Conservation (phyloP, 2,113 vertebrate genomes). For the Mobula hypostoma region DNA sequence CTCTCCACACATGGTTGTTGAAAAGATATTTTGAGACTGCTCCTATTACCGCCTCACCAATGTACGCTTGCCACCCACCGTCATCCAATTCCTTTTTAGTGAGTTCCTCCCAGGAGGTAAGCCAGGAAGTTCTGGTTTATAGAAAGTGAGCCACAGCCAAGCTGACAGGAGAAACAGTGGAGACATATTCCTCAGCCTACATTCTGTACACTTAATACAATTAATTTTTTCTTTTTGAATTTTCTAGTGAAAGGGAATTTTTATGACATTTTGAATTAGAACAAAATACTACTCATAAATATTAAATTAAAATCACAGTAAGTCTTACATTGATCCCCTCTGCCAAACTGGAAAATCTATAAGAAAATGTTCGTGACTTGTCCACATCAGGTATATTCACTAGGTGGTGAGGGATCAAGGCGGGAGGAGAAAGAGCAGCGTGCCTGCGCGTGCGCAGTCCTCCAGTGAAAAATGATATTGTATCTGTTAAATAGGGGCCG, state of each 20-base stretch:
- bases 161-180: too few species aligned
- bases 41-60: neutral
- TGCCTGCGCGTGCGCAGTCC: too few species aligned
- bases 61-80: neutral
- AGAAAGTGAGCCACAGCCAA: neutral
- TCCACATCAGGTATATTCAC: too few species aligned
- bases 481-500: too few species aligned
- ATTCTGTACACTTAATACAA: neutral
- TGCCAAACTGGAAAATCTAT: neutral
- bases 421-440: too few species aligned
- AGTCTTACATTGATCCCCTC: neutral
- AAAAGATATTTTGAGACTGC: neutral
- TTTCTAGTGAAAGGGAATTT: neutral
- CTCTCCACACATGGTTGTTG: neutral
- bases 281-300: neutral
- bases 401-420: too few species aligned
- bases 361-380: neutral
- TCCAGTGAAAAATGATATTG: too few species aligned
- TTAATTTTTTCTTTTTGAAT: neutral
- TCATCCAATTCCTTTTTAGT: neutral
- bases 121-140: neutral
- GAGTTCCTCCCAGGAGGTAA: neutral
- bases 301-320: neutral
- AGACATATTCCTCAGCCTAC: neutral
- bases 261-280: neutral